Conservation (phyloP, 2,888 invertebrate species). For the Dysmachus trigonus region DNA sequence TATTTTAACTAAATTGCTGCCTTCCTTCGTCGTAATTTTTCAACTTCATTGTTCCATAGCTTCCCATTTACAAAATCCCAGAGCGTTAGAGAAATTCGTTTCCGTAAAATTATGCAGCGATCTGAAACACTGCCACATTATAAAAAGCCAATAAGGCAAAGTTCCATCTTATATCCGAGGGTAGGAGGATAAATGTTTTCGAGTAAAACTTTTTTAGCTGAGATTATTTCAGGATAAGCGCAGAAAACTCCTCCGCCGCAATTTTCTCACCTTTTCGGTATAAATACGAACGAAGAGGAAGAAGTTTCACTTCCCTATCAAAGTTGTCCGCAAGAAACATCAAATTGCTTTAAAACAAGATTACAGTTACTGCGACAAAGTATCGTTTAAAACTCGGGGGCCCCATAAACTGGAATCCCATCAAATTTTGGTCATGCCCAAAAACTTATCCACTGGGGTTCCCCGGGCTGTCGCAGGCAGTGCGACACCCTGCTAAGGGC, state of each 20-base stretch:
- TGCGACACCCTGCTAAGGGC: background rate
- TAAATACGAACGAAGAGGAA: background rate
- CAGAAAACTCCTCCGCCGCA: background rate
- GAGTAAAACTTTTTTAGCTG: background rate
- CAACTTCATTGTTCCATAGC: background rate
- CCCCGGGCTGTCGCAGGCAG: background rate
- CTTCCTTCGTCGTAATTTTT: background rate
- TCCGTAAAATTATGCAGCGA: background rate
- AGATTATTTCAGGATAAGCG: constrained; percentile 19
- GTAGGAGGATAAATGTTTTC: background rate
- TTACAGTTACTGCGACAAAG: constrained; percentile 38
- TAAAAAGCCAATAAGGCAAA: background rate
- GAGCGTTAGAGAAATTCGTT: background rate
- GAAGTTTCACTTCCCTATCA: constrained; percentile 38
- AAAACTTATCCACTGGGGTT: constrained; percentile 29
- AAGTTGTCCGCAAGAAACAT: constrained; percentile 40
- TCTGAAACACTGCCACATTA: background rate
- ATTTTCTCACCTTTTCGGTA: constrained; percentile 34
- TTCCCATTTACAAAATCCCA: background rate
- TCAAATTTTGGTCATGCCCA: constrained; percentile 41
- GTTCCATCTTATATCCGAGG: background rate
- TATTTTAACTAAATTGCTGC: background rate
- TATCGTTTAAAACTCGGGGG: constrained; percentile 33
- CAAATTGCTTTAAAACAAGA: constrained; percentile 40
- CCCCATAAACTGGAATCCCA: constrained; percentile 37